These are phyloP conservation scores for Lytechinus variegatus DNA, from an alignment of 35 echinoderm and acorn worm species.

Conservation along the genomic window DNA sequence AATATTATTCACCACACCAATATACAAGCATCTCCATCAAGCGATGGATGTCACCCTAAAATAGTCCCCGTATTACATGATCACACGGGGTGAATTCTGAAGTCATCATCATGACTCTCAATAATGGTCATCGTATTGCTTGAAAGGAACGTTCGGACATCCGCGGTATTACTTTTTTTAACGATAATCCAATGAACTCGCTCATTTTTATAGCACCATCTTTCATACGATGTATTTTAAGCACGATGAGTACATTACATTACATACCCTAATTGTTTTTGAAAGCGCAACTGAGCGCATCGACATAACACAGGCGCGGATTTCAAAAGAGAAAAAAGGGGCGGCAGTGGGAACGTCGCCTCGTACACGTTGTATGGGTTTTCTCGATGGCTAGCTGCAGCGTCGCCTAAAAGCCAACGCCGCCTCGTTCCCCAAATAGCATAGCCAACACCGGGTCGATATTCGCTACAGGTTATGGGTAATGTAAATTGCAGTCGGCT, in stretches of 20 bases:
- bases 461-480: not conserved
- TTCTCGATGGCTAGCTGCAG: not conserved
- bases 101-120: not conserved
- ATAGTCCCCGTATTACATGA: not conserved
- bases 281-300: not conserved
- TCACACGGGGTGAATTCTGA: not conserved
- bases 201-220: not conserved
- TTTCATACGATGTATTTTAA: not conserved
- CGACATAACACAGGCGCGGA: not conserved
- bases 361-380: not conserved
- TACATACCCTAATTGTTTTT: not conserved
- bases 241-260: not conserved
- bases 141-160: not conserved
- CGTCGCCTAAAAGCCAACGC: not conserved
- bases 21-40: not conserved
- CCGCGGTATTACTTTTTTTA: not conserved
- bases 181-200: not conserved
- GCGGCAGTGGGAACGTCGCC: not conserved
- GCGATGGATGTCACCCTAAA: not conserved
- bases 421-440: slow-evolving; percentile 15
- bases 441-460: not conserved
- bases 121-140: slow-evolving; percentile 18
- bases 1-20: not conserved
- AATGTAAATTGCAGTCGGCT: slow-evolving; percentile 1
- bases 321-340: not conserved